phyloP scores from a whole-genome alignment of 2,888 invertebrate species.

The Platycnemis pennipes region DNA sequence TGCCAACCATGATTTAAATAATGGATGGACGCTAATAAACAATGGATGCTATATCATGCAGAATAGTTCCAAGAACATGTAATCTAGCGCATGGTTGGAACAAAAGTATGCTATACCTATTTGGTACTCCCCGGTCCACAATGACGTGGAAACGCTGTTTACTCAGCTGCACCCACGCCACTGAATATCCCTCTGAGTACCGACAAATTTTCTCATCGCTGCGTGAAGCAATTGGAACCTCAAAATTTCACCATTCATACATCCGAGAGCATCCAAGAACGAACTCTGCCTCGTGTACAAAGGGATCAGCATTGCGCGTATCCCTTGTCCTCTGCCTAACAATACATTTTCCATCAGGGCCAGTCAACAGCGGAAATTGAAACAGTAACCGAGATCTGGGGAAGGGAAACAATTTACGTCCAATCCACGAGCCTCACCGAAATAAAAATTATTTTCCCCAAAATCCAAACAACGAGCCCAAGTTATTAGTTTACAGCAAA shows the following conservation, averaged over 20 bases:
- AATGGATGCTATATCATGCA: no score
- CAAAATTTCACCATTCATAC: not conserved
- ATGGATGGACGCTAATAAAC: no score
- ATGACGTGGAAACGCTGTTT: not conserved
- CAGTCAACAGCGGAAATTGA: not conserved
- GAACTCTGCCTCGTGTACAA: not conserved
- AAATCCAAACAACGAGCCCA: no score
- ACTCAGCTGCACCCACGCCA: not conserved
- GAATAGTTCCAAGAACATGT: no score
- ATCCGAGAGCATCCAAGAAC: not conserved
- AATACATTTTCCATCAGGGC: not conserved
- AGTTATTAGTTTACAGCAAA: no score
- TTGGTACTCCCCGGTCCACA: not conserved
- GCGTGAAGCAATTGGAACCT: not conserved
- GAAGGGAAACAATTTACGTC: not conserved
- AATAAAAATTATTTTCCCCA: no score
- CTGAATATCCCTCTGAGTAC: no score
- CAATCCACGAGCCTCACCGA: no score
- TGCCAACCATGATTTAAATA: no score
- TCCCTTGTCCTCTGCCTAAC: not conserved
- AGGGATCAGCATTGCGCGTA: not conserved
- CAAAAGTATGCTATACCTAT: not conserved
- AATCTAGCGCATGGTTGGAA: no score
- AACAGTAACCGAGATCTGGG: not conserved
- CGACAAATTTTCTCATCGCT: not conserved